phyloP scores from a whole-genome alignment of 2,888 invertebrate genomes.

The Rhagonycha fulva region DNA sequence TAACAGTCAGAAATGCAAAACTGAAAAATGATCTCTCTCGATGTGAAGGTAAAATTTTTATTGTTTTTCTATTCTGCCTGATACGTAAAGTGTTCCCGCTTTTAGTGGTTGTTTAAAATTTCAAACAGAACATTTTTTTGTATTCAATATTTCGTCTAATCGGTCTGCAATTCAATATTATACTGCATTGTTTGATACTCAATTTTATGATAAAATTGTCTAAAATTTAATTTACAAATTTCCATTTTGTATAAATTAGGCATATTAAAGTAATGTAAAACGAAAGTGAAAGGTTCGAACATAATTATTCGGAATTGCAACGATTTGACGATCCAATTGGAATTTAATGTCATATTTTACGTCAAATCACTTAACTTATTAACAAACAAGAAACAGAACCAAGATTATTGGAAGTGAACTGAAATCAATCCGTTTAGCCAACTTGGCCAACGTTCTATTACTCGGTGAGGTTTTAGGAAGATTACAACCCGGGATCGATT shows the following conservation, averaged over 20 bases:
- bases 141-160: neutral
- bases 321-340: neutral
- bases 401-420: constrained; percentile 33
- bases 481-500: constrained; percentile 52
- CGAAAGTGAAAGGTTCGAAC: neutral
- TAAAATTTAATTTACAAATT: neutral
- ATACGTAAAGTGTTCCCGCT: neutral
- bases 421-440: constrained; percentile 40
- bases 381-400: constrained; percentile 27
- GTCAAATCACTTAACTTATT: constrained; percentile 32
- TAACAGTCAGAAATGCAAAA: neutral
- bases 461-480: constrained; percentile 48
- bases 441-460: constrained; percentile 42
- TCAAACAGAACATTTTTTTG: neutral
- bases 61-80: neutral
- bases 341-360: constrained; percentile 25
- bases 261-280: neutral
- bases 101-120: neutral
- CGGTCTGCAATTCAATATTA: too few species aligned
- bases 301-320: neutral
- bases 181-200: too few species aligned
- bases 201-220: neutral
- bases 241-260: neutral
- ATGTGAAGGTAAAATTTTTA: neutral
- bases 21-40: neutral